Percentiles rank a stretch among this genome's conserved stretches.
Conservation (phyloP, 2,113 vertebrate species). For the Chrysochloris asiatica region DNA sequence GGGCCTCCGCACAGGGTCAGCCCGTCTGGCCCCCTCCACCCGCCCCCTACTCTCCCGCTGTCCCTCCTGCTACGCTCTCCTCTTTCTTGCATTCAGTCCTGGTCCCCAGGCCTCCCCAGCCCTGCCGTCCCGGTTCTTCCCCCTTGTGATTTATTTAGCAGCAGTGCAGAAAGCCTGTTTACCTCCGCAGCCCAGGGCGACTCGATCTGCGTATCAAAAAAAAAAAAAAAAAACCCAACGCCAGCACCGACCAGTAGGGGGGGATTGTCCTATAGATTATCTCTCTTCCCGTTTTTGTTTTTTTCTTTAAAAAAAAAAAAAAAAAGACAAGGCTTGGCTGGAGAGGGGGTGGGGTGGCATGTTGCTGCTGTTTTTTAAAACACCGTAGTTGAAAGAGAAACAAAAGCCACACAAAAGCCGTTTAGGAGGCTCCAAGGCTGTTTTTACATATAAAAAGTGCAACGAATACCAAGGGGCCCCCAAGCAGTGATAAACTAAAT, state of each 20-base stretch:
- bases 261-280: conserved; percentile 77
- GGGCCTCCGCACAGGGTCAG: background rate
- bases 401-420: conserved; percentile 71
- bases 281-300: conserved; percentile 59
- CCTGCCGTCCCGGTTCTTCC: conserved; percentile 1
- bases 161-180: conserved; percentile 60
- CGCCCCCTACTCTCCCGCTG: conserved; percentile 24
- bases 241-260: conserved; percentile 60
- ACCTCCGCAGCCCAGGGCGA: conserved; percentile 55
- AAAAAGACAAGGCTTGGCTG: conserved; percentile 56
- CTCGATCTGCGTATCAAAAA: background rate
- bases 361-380: conserved; percentile 75
- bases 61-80: background rate
- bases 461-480: conserved; percentile 68
- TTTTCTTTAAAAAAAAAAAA: conserved; percentile 50
- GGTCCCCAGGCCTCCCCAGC: conserved; percentile 36
- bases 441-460: conserved; percentile 77
- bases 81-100: conserved; percentile 20
- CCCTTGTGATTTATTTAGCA: conserved; percentile 49
- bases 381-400: conserved; percentile 70
- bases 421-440: conserved; percentile 58
- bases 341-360: conserved; percentile 65
- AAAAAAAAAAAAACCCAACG: conserved; percentile 67
- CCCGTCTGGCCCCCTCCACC: conserved; percentile 23
- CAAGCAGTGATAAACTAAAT: conserved; percentile 77